Base-by-base conservation (phyloP, 2,888 invertebrate species). In the Habroteleia sp. region DNA sequence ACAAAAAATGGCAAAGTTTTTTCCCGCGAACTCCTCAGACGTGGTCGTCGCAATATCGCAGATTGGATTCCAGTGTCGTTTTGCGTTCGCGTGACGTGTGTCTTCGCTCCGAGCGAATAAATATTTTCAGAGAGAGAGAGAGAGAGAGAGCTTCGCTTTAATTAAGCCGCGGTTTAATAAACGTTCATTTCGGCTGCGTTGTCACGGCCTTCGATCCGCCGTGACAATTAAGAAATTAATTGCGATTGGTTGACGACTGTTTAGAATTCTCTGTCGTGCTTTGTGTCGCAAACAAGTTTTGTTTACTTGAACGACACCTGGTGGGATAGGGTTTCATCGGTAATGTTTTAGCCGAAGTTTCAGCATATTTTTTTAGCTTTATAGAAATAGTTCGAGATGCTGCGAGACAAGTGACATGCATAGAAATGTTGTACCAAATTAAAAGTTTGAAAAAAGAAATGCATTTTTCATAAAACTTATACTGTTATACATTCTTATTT, bases 21-120 rank as follows among this genome's bases (percentile, higher is more conserved):
- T 46, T 58, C 39, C n/a, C 63, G 52, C 35, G 17, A 20, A 39
- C n/a, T 54, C 29, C 29, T 54, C 46, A 17, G 33, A 54, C 17
- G 37, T 23, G 39, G 29, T 31, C 44, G 29, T 46, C 20, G 66
- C 66, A 69, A 58, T 69, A 69, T 60, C 42, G 58, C 27, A 52
- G 58, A 69, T 58, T 69, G 42, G 35, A 50, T 69, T 69, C 35
- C 60, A 27, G 14, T 69, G 60, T 58, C 48, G 50, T 35, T 58
- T 39, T 58, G 68, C 48, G 44, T 13, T 33, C 33, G 50, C 58
- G 41, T 54, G 66, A 56, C 54, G 54, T 44, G 52, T 50, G 42
- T 52, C 35, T 58, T 41, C 17, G 41, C 16, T 23, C 29, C 25
- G 39, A 39, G 31, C 48, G 41, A 46, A 37, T 58, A 58, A 58